These are phyloP conservation scores for Maniola hyperantus DNA, from an alignment of 2,888 invertebrate genomes.

Conservation along the genomic window DNA sequence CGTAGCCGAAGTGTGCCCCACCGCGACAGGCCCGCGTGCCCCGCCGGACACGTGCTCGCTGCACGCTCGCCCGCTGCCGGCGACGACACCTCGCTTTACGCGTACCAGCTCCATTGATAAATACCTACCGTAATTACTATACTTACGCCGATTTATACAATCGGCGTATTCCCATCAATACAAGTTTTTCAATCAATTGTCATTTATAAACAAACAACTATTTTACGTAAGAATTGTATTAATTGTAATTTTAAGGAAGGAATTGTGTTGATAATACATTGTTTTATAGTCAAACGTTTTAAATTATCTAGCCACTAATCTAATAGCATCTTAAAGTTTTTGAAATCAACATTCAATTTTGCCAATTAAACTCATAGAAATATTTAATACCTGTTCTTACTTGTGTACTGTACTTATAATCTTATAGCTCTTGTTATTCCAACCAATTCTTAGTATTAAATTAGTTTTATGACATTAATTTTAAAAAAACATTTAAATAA, in stretches of 20 bases:
- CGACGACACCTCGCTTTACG: conserved; percentile 52
- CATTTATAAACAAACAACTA: conserved; percentile 14
- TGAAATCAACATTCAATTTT: too few relatives aligned
- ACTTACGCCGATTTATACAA: conserved; percentile 56
- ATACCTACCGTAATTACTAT: conserved; percentile 63
- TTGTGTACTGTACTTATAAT: background rate
- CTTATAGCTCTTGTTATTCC: background rate
- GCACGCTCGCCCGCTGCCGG: conserved; percentile 51
- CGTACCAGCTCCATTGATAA: conserved; percentile 61
- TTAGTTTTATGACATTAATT: conserved; percentile 1
- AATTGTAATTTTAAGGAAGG: background rate
- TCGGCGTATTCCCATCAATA: conserved; percentile 33
- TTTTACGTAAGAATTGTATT: background rate
- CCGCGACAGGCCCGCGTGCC: conserved; percentile 62
- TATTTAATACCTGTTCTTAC: background rate
- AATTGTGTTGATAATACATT: background rate
- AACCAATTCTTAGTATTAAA: background rate
- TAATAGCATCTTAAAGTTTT: too few relatives aligned
- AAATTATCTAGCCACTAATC: background rate
- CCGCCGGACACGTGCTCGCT: conserved; percentile 71
- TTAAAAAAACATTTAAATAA: conserved; percentile 2
- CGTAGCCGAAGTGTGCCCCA: conserved; percentile 56
- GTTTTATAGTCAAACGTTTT: background rate
- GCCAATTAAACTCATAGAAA: background rate
- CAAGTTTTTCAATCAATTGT: conserved; percentile 35